phyloP scores from a whole-genome alignment of 92 coral and sea anemone genomes.

The Heteractis magnifica region DNA sequence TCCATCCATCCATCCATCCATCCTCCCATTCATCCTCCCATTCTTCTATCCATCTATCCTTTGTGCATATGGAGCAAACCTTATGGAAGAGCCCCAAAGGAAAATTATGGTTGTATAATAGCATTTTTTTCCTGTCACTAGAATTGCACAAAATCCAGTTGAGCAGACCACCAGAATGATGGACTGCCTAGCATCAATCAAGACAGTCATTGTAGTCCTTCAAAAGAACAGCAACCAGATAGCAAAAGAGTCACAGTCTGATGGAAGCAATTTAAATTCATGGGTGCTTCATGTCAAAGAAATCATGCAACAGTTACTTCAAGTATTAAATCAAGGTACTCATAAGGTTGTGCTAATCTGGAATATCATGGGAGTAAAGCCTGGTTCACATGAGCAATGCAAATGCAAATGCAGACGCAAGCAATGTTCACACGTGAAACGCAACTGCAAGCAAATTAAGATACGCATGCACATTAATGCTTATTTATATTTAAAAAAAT shows the following conservation, averaged over 20 bases:
- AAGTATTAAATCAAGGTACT: constrained; percentile 24
- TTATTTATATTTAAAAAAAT: no score
- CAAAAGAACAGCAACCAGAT: constrained; percentile 43
- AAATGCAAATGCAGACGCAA: no score
- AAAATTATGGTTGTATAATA: not conserved
- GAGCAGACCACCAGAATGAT: constrained; percentile 68
- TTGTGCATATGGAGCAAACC: no score
- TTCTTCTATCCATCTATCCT: no score
- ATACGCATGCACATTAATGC: no score
- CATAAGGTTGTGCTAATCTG: no score
- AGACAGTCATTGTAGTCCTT: constrained; percentile 56
- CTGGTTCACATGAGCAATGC: no score
- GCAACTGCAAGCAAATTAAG: no score
- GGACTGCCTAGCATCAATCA: constrained; percentile 68
- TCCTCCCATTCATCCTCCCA: no score
- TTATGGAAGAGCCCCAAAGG: not conserved
- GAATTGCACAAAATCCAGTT: constrained; percentile 48
- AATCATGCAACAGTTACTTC: constrained; percentile 5
- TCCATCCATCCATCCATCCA: no score
- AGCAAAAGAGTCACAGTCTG: not conserved
- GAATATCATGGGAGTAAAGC: no score
- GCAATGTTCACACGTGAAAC: no score
- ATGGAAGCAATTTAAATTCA: not conserved
- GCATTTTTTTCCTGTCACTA: not conserved
- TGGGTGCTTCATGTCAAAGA: not conserved